A percentile compares a stretch with the other conserved stretches of the same genome.
phyloP scores from a whole-genome alignment of 2,113 vertebrate species.

The Cavia aperea region DNA sequence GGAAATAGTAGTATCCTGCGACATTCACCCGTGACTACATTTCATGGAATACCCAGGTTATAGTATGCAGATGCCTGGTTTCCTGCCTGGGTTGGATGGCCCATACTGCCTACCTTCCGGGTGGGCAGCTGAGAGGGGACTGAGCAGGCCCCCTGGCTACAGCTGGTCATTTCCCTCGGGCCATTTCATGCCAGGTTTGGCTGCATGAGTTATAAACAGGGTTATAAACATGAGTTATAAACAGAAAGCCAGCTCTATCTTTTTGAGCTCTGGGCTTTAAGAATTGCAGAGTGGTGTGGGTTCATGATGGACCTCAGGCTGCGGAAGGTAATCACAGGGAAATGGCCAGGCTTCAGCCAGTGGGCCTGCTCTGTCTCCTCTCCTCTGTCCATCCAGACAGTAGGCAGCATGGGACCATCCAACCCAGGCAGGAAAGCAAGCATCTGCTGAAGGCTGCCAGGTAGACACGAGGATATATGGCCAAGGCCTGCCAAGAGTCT shows the following conservation, averaged over 20 bases:
- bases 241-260: not conserved
- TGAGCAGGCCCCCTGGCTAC: no score
- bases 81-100: no score
- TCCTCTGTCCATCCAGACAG: not conserved
- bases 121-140: no score
- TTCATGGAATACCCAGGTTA: not conserved
- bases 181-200: not conserved
- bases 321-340: not conserved
- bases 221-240: not conserved
- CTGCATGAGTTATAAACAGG: not conserved
- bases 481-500: not conserved
- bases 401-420: not conserved
- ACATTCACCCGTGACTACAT: not conserved
- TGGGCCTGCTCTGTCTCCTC: fast-evolving
- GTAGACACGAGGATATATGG: not conserved
- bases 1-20: not conserved
- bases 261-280: not conserved
- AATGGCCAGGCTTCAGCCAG: not conserved
- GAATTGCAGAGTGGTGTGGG: not conserved
- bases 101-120: no score
- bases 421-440: not conserved
- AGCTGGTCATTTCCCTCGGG: not conserved
- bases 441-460: not conserved
- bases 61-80: not conserved
- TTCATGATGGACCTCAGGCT: not conserved